A percentile compares a stretch with the other conserved stretches of the same genome.
Conservation (phyloP, 2,797 vertebrate species). For the Bucorvus abyssinicus region DNA sequence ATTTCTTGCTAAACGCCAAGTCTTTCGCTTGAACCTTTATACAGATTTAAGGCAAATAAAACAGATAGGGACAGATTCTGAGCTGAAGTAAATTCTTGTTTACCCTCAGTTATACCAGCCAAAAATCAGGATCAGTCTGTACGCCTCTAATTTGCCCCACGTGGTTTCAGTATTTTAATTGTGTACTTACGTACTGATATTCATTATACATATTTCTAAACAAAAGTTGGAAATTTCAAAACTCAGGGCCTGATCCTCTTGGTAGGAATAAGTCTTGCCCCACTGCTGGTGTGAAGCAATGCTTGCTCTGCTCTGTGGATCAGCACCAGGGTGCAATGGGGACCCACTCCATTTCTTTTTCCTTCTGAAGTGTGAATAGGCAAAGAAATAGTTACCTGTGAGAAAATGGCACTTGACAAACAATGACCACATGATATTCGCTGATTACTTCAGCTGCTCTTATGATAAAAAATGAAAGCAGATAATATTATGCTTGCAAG, state of each 20-base stretch:
- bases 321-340: neutral
- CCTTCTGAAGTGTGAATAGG: neutral
- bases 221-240: neutral
- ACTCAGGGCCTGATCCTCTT: neutral
- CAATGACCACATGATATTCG: neutral
- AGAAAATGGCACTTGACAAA: constrained; percentile 49
- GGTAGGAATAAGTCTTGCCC: neutral
- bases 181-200: neutral
- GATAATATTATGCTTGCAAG: constrained; percentile 4
- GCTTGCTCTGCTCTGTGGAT: neutral
- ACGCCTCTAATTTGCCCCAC: neutral
- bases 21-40: neutral
- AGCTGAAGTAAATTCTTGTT: neutral
- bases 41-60: neutral
- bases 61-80: neutral
- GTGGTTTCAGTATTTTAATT: neutral
- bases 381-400: neutral
- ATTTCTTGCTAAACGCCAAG: neutral
- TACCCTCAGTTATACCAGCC: neutral
- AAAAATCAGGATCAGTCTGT: neutral
- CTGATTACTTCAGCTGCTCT: constrained; percentile 32
- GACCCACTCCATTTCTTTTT: neutral
- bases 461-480: constrained; percentile 20
- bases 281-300: neutral
- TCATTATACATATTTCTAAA: neutral